Percentiles rank a stretch among this genome's conserved stretches.
These are phyloP conservation scores for Lycaon pictus DNA, from an alignment of 2,113 vertebrate species.

Conservation along the genomic window DNA sequence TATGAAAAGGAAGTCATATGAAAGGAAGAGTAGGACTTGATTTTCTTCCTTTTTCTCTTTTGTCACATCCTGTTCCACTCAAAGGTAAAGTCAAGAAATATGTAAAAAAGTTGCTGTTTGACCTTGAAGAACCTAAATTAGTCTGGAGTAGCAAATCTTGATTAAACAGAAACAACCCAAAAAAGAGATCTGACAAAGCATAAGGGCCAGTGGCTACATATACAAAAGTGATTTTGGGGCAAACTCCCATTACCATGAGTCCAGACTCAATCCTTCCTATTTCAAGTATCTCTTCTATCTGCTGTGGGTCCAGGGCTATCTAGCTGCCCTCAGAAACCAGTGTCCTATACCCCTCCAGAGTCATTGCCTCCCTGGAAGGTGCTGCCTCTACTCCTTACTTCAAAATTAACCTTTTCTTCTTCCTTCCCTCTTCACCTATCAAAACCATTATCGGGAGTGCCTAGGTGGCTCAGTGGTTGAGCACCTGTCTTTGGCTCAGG, in stretches of 20 bases:
- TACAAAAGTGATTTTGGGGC: background rate
- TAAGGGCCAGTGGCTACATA: fast-evolving
- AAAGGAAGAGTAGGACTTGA: background rate
- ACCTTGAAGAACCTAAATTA: background rate
- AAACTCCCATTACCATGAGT: background rate
- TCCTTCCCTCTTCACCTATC: background rate
- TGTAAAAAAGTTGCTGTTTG: background rate
- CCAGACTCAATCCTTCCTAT: background rate
- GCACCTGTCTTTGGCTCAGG: too few species aligned
- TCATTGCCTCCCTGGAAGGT: background rate
- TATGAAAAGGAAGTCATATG: fast-evolving
- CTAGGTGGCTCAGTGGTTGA: too few species aligned
- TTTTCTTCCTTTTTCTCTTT: background rate
- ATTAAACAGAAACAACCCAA: background rate
- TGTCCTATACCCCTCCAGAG: fast-evolving
- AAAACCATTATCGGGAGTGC: background rate
- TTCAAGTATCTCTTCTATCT: background rate
- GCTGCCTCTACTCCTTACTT: background rate
- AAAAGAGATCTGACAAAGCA: background rate
- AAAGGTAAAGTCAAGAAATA: background rate
- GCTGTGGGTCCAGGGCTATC: background rate
- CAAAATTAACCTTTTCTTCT: background rate
- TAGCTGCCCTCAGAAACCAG: too few species aligned
- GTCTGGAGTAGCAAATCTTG: background rate
- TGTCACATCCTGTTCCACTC: background rate